phyloP scores from a whole-genome alignment of 2,888 invertebrate genomes.

The Xylota segnis region DNA sequence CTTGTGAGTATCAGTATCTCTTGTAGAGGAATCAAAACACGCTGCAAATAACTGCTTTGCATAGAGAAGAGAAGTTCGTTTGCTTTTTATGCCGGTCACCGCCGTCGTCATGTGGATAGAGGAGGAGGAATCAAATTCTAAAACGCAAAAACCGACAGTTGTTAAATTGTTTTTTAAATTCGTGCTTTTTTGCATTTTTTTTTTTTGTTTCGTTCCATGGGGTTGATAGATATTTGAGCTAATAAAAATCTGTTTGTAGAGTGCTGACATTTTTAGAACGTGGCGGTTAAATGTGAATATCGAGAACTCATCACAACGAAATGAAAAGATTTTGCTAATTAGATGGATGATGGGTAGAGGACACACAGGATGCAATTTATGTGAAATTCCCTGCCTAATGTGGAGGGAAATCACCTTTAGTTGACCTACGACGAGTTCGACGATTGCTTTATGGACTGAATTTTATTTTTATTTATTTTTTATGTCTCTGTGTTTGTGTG shows the following conservation, averaged over 20 bases:
- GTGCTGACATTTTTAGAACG: slow-evolving; percentile 42
- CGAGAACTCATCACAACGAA: slow-evolving; percentile 12
- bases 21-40: background rate
- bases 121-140: slow-evolving; percentile 35
- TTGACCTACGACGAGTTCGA: slow-evolving; percentile 64
- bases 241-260: slow-evolving; percentile 39
- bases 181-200: slow-evolving; percentile 17
- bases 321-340: slow-evolving; percentile 8
- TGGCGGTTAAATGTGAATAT: slow-evolving; percentile 37
- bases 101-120: background rate
- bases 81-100: slow-evolving; percentile 9
- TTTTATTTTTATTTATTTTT: slow-evolving; percentile 22
- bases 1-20: slow-evolving; percentile 3
- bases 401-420: slow-evolving; percentile 46
- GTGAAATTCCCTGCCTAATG: background rate
- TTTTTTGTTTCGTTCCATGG: slow-evolving; percentile 12
- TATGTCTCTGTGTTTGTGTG: slow-evolving; percentile 2
- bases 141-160: slow-evolving; percentile 61
- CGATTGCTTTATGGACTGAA: slow-evolving; percentile 57
- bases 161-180: slow-evolving; percentile 27
- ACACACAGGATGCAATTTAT: slow-evolving; percentile 24
- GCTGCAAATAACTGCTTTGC: slow-evolving; percentile 37
- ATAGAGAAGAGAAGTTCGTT: slow-evolving; percentile 13
- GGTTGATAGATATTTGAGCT: slow-evolving; percentile 51
- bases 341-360: background rate